Base-by-base conservation (phyloP, 2,888 invertebrate genomes). In the Leptinotarsa juncta region DNA sequence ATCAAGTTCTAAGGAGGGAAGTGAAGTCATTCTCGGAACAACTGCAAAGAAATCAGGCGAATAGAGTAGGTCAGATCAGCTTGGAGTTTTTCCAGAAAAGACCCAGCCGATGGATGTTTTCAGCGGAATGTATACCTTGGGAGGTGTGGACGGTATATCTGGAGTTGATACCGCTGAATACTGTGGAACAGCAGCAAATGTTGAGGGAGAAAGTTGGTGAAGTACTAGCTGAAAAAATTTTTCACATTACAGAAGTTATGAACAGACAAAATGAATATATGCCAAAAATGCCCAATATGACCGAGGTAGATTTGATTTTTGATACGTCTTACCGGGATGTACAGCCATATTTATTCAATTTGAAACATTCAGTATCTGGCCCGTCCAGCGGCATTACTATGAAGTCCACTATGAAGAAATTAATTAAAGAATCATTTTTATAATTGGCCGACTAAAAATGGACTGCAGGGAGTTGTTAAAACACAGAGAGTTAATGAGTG, bases 71-170 rank as follows among this genome's bases (percentile, higher is more conserved):
- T 4, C 95, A 96, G 84, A 98, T 98, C 82, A 96, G 96, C 75
- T 90, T 98, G 80, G 98, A 98, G 88, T 98, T 98, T 90, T 98
- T 96, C 89, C 97, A 97, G 88, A 95, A 94, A 88, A 95, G 96
- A 82, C 94, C 95, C 83, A 93, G 93, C 71, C 92, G 96, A 71
- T 98, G 98, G 97, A 92, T 94, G 48, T 96, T 98, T 87, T 93
- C 95, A 10, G 98, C 95, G 10, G 98, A 98, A 86, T 95, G 95
- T 85, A 96, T 96, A 84, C 97, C 98, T 0, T 99, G 99, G 99
- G 99, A 99, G 88, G 96, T 98, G 72, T 99, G 99, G 99, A 98
- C 97, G 51, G 92, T 99, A 7, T 93, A 95, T 83, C 91, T 99
- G 80, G 96, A 98, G 86, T 91, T 98, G 55, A 93, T 97, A 42